These are phyloP conservation scores for Listrodromus nycthemerus DNA, from an alignment of 2,888 invertebrate genomes.

Conservation along the genomic window DNA sequence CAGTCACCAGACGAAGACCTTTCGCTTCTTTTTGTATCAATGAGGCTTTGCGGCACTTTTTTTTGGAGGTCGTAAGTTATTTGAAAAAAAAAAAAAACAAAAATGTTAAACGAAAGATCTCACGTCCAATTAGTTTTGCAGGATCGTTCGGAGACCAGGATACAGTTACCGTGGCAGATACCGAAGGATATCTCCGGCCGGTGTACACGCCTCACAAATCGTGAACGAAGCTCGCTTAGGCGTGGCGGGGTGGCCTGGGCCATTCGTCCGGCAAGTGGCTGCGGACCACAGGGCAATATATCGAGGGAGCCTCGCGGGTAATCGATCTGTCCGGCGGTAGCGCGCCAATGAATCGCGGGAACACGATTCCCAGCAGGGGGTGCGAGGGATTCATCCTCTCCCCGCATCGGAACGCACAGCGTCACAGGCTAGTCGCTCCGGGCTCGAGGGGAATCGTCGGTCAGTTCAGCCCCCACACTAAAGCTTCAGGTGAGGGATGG, in stretches of 20 bases:
- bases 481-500: slow-evolving; percentile 75
- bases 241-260: slow-evolving; percentile 55
- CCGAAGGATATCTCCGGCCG: slow-evolving; percentile 16
- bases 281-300: slow-evolving; percentile 67
- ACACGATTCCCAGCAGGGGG: slow-evolving; percentile 71
- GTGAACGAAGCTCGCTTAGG: slow-evolving; percentile 61
- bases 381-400: slow-evolving; percentile 15
- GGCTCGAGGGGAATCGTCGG: slow-evolving; percentile 6
- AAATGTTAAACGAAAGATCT: not conserved
- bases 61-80: not conserved
- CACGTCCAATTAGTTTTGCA: not conserved
- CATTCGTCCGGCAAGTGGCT: slow-evolving; percentile 66
- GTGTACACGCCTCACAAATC: slow-evolving; percentile 59
- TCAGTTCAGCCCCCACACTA: slow-evolving; percentile 50
- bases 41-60: not conserved
- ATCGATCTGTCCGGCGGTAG: slow-evolving; percentile 78
- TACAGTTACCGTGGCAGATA: slow-evolving; percentile 11
- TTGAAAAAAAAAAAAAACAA: not conserved
- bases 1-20: too few relatives aligned
- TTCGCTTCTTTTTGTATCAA: too few relatives aligned
- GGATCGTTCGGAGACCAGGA: slow-evolving; percentile 26
- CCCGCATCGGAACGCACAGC: slow-evolving; percentile 41
- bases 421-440: slow-evolving; percentile 32
- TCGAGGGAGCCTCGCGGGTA: slow-evolving; percentile 72
- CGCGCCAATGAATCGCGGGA: slow-evolving; percentile 78